These are phyloP conservation scores for Neodiprion fabricii DNA, from an alignment of 1,140 invertebrate species.

Conservation along the genomic window DNA sequence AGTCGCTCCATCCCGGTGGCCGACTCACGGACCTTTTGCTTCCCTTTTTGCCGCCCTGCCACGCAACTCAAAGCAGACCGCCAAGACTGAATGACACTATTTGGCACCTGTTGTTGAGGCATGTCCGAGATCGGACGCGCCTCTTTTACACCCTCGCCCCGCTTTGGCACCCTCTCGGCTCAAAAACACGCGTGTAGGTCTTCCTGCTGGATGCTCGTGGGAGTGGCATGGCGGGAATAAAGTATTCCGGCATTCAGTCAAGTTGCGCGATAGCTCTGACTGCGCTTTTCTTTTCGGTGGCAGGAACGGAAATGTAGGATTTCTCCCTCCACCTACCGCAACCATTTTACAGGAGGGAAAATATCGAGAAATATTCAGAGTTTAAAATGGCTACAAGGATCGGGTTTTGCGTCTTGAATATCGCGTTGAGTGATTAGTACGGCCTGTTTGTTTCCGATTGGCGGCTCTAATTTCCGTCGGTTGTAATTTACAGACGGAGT, in stretches of 20 bases:
- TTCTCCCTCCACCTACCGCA: neutral
- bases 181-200: neutral
- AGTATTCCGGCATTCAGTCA: neutral
- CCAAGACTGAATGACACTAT: slow-evolving; percentile 35
- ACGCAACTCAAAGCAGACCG: neutral
- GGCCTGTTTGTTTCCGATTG: neutral
- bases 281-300: neutral
- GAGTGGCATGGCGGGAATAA: neutral
- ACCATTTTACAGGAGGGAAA: neutral
- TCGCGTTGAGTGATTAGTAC: neutral
- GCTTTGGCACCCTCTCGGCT: neutral
- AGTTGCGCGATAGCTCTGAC: neutral
- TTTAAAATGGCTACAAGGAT: no score
- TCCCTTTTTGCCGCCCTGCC: neutral
- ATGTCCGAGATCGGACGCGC: neutral
- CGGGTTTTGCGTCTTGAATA: neutral
- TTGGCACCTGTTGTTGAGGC: slow-evolving; percentile 38
- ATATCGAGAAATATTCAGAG: no score
- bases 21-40: slow-evolving; percentile 6
- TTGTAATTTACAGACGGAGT: neutral
- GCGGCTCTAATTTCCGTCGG: neutral
- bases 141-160: neutral
- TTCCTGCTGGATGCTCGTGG: neutral
- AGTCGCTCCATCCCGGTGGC: neutral
- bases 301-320: neutral